Percentiles rank a stretch among this genome's conserved stretches.
These are phyloP conservation scores for Drosophila phalerata DNA, from an alignment of 2,888 invertebrate genomes.

Conservation along the genomic window DNA sequence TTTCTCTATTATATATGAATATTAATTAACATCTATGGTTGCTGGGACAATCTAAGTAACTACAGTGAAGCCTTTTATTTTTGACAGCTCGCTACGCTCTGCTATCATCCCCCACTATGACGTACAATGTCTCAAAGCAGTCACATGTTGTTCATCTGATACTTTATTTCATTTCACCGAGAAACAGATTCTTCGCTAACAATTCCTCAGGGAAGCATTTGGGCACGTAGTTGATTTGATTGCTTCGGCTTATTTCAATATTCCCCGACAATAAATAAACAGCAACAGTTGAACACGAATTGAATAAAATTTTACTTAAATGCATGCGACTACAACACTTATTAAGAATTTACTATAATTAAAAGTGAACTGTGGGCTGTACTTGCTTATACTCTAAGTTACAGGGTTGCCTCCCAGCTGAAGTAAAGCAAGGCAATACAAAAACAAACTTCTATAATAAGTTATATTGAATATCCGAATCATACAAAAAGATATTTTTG, in stretches of 20 bases:
- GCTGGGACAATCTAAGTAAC: background rate
- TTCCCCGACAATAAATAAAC: slow-evolving; percentile 7
- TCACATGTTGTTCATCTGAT: slow-evolving; percentile 46
- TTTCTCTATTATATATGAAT: slow-evolving; percentile 11
- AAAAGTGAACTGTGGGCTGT: background rate
- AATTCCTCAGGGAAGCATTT: background rate
- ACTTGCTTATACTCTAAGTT: no score
- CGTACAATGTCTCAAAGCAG: slow-evolving; percentile 7
- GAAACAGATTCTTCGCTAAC: slow-evolving; percentile 2
- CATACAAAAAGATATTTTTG: no score
- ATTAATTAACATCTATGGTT: slow-evolving; percentile 20
- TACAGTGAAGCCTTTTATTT: slow-evolving; percentile 21
- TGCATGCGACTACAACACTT: slow-evolving; percentile 13
- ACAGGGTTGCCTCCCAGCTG: no score
- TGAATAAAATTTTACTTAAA: slow-evolving; percentile 3
- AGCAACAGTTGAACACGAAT: slow-evolving; percentile 37
- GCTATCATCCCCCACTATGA: slow-evolving; percentile 12
- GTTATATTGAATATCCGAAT: no score
- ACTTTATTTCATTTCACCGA: slow-evolving; percentile 15
- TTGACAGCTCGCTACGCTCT: slow-evolving; percentile 13
- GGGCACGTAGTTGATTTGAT: slow-evolving; percentile 33
- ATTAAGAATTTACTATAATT: slow-evolving; percentile 3
- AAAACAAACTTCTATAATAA: no score
- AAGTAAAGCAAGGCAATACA: no score
- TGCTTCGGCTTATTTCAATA: slow-evolving; percentile 10